A percentile compares a stretch with the other conserved stretches of the same genome.
Conservation (phyloP, 2,888 invertebrate species). For the Tribolium freemani region DNA sequence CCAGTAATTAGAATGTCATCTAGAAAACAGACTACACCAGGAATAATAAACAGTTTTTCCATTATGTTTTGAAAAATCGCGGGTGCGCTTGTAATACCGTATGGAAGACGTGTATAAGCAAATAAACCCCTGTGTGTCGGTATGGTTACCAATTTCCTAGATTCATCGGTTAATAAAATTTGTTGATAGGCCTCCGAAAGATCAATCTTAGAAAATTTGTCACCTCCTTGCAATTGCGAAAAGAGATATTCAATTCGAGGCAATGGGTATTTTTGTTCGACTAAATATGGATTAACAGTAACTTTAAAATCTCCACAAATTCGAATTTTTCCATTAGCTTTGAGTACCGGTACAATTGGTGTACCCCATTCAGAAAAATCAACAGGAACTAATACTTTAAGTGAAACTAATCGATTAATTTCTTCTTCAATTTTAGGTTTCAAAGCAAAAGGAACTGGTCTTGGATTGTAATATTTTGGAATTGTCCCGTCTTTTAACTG, state of each 20-base stretch:
- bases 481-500: background rate
- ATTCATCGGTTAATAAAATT: slow-evolving; percentile 44
- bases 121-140: slow-evolving; percentile 54
- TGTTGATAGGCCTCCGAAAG: slow-evolving; percentile 55
- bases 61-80: slow-evolving; percentile 57
- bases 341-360: slow-evolving; percentile 51
- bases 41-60: slow-evolving; percentile 54
- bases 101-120: slow-evolving; percentile 53
- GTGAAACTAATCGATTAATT: slow-evolving; percentile 42
- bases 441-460: slow-evolving; percentile 50
- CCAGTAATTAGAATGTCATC: slow-evolving; percentile 50
- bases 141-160: slow-evolving; percentile 51
- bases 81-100: slow-evolving; percentile 57
- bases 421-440: slow-evolving; percentile 46
- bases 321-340: slow-evolving; percentile 49
- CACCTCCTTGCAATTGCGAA: slow-evolving; percentile 45
- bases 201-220: slow-evolving; percentile 53
- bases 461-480: slow-evolving; percentile 10
- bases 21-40: slow-evolving; percentile 27
- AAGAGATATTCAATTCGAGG: slow-evolving; percentile 50
- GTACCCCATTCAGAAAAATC: slow-evolving; percentile 51
- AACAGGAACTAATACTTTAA: slow-evolving; percentile 45
- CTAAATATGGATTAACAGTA: slow-evolving; percentile 47
- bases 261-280: slow-evolving; percentile 47
- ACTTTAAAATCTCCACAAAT: slow-evolving; percentile 54